Base-by-base conservation (phyloP, 1,140 invertebrate genomes). In the Stenopsyche tienmushanensis region DNA sequence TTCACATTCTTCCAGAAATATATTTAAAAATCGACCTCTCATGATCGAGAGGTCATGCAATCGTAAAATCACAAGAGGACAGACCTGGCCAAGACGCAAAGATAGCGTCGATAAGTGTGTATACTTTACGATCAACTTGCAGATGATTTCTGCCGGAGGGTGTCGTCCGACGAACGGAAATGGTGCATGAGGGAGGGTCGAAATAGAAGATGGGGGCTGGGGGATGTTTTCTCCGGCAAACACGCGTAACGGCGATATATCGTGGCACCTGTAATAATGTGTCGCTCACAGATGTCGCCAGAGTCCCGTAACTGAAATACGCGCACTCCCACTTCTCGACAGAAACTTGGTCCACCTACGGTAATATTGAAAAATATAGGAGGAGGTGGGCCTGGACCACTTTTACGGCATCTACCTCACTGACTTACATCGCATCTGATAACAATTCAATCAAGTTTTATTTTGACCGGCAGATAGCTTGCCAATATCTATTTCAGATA, bases 241-340 rank as follows among this genome's bases (percentile, higher is more conserved):
- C 66, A 64, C 67, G 67, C 67, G 63, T 65, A 62, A 57, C 23
- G 59, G 58, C 67, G 57, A 69, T 69, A 69, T 69, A 69, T 69
- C 67, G 67, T 44, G 53, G 67, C 67, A 69, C 67, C 67, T 69
- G 67, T 69, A 69, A 69, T 69, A 69, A 69, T 63, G 67, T 65
- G 67, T 69, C 67, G 67, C 64, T 64, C 58, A 69, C 67, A 69
- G 67, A 66, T 66, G 67, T 62, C 63, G 64, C 67, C 59, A 26
- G n/a, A n/a, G n/a, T n/a, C n/a, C n/a, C 20, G 18, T 15, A 10
- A 34, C 57, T 47, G 55, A 58, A 58, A 58, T 58, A 58, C 41
- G 41, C 39, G 17, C 21, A 44, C 41, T 23, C n/a, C 2, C 39
- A 45, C 15, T 57, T 24, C 18, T 25, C 24, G 24, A 29, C 47